Evolutionary conservation across 2,888 invertebrate species (phyloP), one percentile per base, ranked within the genome.

Genomic region (Drosophila histrio): DNA sequence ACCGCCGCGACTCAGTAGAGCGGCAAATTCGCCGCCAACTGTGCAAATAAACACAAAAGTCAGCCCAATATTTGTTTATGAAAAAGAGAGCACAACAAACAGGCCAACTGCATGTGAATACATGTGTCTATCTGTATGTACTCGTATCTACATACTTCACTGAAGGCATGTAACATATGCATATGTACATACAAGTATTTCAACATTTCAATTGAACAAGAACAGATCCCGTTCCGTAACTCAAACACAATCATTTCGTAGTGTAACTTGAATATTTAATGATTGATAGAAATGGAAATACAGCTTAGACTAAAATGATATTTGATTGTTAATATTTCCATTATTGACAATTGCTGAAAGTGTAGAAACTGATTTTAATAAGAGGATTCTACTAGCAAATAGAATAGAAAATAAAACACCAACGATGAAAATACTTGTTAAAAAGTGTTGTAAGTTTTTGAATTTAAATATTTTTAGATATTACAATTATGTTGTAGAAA

Each of bases 21-120:
- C 56, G 61, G 78, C 75, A 77, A 82, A 83, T 78, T 77, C 67
- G 64, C 68, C 71, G 65, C 77, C 81, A 84, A 82, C 84, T 82
- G 82, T 81, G 79, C 75, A 82, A 84, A 84, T 73, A 82, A 79
- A 66, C 77, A 71, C 49, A 57, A 60, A 57, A 57, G 49, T 38
- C 72, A 52, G 44, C 46, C 34, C 75, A 81, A 78, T 81, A 79
- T 84, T 82, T 84, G 71, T 79, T 79, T 71, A 58, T 36, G 68
- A 49, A 50, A 75, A 72, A 75, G 81, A 65, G 69, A 71, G 69
- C 65, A 60, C 53, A 69, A 62, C 57, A 71, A 78, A 73, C 76
- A 69, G 43, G 50, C 22, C 53, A 61, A 53, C 46, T 52, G 15
- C 26, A 50, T 50, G 34, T n/a, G 43, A 46, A 30, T 52, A 30